These are phyloP conservation scores for Hipposideros armiger DNA, from an alignment of 2,113 vertebrate genomes.

Conservation along the genomic window DNA sequence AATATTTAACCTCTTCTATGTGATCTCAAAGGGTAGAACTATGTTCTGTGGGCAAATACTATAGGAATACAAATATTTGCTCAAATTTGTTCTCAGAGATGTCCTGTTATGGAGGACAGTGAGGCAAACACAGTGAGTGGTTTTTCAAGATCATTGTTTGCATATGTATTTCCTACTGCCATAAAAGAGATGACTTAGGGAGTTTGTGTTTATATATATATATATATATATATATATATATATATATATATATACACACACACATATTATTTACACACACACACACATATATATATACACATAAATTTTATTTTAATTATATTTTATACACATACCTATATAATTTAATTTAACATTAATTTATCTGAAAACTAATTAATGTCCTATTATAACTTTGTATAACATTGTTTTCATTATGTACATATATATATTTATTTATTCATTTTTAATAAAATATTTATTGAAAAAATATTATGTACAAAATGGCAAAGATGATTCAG, in stretches of 20 bases:
- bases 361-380: constrained; percentile 36
- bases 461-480: background rate
- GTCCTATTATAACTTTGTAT: background rate
- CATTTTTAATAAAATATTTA: background rate
- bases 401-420: background rate
- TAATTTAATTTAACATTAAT: constrained; percentile 36
- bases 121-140: background rate
- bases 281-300: background rate
- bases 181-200: background rate
- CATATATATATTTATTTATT: background rate
- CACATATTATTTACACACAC: background rate
- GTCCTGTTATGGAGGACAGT: background rate
- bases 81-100: background rate
- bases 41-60: background rate
- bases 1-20: background rate
- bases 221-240: background rate
- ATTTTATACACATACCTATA: background rate
- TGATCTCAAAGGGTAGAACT: background rate
- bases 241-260: background rate
- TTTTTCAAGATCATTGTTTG: constrained; percentile 12
- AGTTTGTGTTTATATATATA: background rate
- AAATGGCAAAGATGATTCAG: background rate
- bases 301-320: background rate
- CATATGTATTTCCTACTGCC: background rate
- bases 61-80: background rate